phyloP scores from a whole-genome alignment of 2,888 invertebrate species.

The Hofmannophila pseudospretella region DNA sequence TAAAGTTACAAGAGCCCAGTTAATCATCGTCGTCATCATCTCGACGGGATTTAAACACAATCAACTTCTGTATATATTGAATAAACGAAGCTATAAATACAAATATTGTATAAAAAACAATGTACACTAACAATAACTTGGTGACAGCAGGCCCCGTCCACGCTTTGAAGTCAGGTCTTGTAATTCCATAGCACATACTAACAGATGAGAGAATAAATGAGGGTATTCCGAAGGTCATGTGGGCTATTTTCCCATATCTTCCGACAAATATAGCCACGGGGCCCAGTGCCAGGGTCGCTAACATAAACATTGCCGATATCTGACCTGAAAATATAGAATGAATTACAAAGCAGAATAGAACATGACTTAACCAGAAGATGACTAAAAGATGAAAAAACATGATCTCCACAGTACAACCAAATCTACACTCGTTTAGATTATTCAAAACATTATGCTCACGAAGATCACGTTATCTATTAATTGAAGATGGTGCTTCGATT shows the following conservation, averaged over 20 bases:
- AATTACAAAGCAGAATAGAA: too few relatives aligned
- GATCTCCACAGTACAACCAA: too few relatives aligned
- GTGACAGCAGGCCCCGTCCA: neutral
- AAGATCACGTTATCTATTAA: too few relatives aligned
- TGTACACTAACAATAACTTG: neutral
- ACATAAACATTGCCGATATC: neutral
- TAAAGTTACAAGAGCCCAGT: neutral
- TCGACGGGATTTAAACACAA: neutral
- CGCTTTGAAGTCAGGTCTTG: neutral
- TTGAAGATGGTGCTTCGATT: too few relatives aligned
- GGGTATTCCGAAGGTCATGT: conserved; percentile 1
- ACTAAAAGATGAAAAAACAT: too few relatives aligned
- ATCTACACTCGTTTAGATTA: too few relatives aligned
- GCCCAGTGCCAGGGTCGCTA: neutral
- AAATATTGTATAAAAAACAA: neutral
- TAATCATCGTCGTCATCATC: neutral
- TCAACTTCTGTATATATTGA: neutral
- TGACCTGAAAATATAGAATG: neutral
- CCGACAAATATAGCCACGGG: neutral
- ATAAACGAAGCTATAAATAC: neutral
- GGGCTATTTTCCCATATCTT: neutral
- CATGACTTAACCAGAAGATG: too few relatives aligned
- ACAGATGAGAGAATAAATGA: neutral
- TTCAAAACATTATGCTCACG: too few relatives aligned
- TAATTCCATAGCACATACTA: neutral